Evolutionary conservation across 2,888 invertebrate species (phyloP).

Genomic region (Lepidocyrtinus sp.): DNA sequence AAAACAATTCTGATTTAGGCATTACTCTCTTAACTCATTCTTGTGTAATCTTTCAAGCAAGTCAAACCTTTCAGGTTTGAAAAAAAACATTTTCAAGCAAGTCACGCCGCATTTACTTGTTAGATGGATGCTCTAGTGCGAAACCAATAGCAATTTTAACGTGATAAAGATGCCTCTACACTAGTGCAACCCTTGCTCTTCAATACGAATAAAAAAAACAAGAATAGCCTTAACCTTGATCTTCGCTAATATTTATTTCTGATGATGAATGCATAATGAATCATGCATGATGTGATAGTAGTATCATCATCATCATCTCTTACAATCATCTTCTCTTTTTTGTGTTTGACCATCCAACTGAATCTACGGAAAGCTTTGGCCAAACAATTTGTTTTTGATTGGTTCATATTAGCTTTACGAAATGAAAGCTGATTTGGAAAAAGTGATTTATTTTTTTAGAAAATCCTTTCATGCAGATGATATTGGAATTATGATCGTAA

Average conservation of each 20-base stretch:
- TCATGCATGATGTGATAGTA: neutral
- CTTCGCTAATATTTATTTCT: conserved; percentile 9
- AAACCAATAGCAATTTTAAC: neutral
- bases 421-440: neutral
- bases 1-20: neutral
- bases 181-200: neutral
- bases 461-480: neutral
- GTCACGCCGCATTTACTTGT: conserved; percentile 36
- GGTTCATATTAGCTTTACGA: neutral
- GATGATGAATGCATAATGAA: neutral
- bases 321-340: neutral
- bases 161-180: neutral
- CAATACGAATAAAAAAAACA: too few species aligned
- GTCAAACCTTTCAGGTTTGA: neutral
- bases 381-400: neutral
- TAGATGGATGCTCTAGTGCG: conserved; percentile 1
- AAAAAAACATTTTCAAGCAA: conserved; percentile 11
- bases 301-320: conserved; percentile 5
- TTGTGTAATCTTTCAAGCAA: neutral
- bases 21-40: neutral
- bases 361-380: neutral
- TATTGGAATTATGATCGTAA: conserved; percentile 13
- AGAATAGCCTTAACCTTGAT: conserved; percentile 44
- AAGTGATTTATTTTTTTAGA: conserved; percentile 1
- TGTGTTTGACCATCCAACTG: neutral